These are phyloP conservation scores for Malthinus seriepunctatus DNA, from an alignment of 2,888 invertebrate genomes.

Conservation along the genomic window DNA sequence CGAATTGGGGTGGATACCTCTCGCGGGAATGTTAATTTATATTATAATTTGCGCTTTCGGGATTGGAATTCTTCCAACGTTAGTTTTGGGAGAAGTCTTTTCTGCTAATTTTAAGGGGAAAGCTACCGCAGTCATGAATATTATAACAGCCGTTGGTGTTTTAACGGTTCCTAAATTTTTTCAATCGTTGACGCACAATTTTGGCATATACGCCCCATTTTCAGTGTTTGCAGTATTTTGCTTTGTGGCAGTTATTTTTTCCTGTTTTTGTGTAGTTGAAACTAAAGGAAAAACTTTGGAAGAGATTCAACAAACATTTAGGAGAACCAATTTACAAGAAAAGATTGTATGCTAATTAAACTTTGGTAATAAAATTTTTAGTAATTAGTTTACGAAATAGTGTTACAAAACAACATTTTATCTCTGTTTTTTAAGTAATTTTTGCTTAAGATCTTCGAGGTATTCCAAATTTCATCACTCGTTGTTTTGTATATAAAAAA, in stretches of 20 bases:
- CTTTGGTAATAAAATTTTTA: no score
- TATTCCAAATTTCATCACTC: no score
- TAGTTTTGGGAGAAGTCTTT: conserved; percentile 44
- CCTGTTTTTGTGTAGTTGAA: conserved; percentile 45
- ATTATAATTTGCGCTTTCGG: conserved; percentile 33
- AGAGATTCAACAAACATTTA: conserved; percentile 48
- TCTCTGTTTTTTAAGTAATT: no score
- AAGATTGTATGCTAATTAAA: no score
- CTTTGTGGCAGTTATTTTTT: conserved; percentile 36
- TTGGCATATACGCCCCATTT: conserved; percentile 46
- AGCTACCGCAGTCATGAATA: conserved; percentile 39
- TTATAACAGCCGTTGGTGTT: conserved; percentile 38
- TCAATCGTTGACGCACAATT: conserved; percentile 40
- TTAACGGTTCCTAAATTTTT: conserved; percentile 42
- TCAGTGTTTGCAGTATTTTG: conserved; percentile 40
- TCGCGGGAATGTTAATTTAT: conserved; percentile 42
- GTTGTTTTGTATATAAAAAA: no score
- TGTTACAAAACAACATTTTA: no score
- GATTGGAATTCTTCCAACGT: conserved; percentile 42
- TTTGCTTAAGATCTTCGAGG: no score
- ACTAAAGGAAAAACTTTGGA: conserved; percentile 49
- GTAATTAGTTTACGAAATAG: no score
- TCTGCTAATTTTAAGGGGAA: conserved; percentile 45
- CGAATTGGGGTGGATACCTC: conserved; percentile 40
- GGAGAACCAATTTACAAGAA: conserved; percentile 3